Evolutionary conservation across 2,113 vertebrate species (phyloP).

Genomic region (Amia ocellicauda): DNA sequence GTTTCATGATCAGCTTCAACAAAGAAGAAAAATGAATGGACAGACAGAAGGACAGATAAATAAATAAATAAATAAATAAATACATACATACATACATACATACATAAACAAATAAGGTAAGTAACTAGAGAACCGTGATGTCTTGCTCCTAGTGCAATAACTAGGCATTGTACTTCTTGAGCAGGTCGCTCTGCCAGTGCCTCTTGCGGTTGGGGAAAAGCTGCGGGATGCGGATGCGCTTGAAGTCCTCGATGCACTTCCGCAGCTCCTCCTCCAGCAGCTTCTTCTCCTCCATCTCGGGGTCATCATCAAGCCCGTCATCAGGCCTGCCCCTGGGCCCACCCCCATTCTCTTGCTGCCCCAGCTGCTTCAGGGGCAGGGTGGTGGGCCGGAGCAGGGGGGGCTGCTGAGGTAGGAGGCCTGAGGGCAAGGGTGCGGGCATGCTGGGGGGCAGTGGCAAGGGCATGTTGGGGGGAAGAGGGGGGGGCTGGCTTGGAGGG

Average conservation of each 20-base stretch:
- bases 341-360: slow-evolving; percentile 50
- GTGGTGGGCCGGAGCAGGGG: slow-evolving; percentile 42
- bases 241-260: slow-evolving; percentile 71
- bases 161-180: slow-evolving; percentile 69
- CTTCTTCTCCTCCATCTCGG: slow-evolving; percentile 64
- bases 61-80: no score
- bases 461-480: neutral
- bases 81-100: no score
- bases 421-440: slow-evolving; percentile 55
- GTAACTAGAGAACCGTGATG: no score
- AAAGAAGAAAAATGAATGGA: no score
- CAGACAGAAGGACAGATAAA: no score
- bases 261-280: slow-evolving; percentile 67
- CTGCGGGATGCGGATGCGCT: slow-evolving; percentile 62
- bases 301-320: no score
- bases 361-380: neutral
- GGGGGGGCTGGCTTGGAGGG: slow-evolving; percentile 26
- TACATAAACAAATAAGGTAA: no score
- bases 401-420: slow-evolving; percentile 17
- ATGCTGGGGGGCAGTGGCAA: slow-evolving; percentile 41
- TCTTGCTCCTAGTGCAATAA: no score
- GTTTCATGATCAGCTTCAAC: no score
- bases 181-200: slow-evolving; percentile 71
- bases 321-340: slow-evolving; percentile 29
- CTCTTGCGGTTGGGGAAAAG: slow-evolving; percentile 71